Evolutionary conservation across 1,140 invertebrate species (phyloP), one percentile per base, ranked within the genome.

Genomic region (Acromyrmex charruanus): DNA sequence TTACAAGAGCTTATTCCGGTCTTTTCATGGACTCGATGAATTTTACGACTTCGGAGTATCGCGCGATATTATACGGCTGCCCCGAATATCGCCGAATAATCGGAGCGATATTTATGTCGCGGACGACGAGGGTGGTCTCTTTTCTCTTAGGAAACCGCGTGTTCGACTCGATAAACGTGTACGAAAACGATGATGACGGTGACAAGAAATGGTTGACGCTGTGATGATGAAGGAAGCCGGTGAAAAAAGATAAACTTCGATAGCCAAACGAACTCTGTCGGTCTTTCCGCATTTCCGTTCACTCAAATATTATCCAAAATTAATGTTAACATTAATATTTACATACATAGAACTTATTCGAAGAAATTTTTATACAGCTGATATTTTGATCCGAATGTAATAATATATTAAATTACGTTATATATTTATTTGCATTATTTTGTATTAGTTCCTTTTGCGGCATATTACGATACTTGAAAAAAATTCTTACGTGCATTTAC

Each of bases 111-210:
- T 79, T 79, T 79, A 35, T 21, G 63, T 72, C 79, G 21, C 59
- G 18, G 44, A 21, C 88, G 65, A 88, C 18, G 87, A 89, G 88
- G 88, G 88, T 89, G 88, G 88, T 89, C 88, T 55, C 65, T 77
- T 87, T 69, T 74, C 85, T 82, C 77, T 75, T 14, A 7, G 66
- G 53, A 61, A 87, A 81, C 68, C 59, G 51, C 39, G 58, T 51
- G 69, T 68, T 51, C 55, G 44, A 74, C 53, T 16, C 55, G 85
- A 74, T 80, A 86, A 81, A 87, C 65, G 21, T 58, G 1, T n/a
- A 58, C n/a, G 9, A n/a, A 31, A 28, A 39, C 18, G 65, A 28
- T 14, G n/a, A 49, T 31, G 39, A 74, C 35, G 39, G 39, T 44
- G 39, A 44, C 39, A 44, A 44, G 39, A 10, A 44, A 44, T 44